Percentiles rank a stretch among this genome's conserved stretches.
Conservation (phyloP, 2,888 invertebrate genomes). For the Chouioia cunea region DNA sequence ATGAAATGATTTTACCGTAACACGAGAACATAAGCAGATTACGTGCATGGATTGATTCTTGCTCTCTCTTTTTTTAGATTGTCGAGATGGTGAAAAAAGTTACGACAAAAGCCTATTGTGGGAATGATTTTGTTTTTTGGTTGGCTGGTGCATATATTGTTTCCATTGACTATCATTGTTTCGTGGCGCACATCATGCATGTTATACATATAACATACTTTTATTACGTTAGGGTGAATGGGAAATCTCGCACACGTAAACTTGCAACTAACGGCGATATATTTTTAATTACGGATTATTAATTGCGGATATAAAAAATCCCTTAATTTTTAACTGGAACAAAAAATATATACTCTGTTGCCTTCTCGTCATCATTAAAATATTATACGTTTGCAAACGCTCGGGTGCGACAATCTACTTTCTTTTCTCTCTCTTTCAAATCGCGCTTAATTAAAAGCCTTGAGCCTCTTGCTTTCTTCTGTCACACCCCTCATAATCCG, state of each 20-base stretch:
- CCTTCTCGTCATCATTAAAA: conserved; percentile 27
- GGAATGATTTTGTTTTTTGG: conserved; percentile 19
- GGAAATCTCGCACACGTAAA: neutral
- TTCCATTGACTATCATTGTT: neutral
- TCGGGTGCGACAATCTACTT: no score
- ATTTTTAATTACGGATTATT: no score
- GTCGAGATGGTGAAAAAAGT: neutral
- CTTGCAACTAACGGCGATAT: neutral
- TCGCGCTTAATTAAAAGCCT: conserved; percentile 66
- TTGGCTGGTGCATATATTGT: neutral
- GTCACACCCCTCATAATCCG: conserved; percentile 18
- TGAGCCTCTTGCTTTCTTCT: conserved; percentile 49
- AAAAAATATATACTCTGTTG: neutral
- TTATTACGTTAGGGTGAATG: conserved; percentile 8
- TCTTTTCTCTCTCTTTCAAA: no score
- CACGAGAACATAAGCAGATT: conserved; percentile 38
- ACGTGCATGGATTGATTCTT: conserved; percentile 22
- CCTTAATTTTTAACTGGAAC: neutral
- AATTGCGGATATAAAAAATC: no score
- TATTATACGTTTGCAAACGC: conserved; percentile 53
- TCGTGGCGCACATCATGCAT: neutral
- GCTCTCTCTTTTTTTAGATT: conserved; percentile 16
- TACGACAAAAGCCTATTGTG: conserved; percentile 19
- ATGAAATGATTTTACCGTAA: conserved; percentile 45
- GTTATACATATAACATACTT: neutral